Percentiles rank a stretch among this genome's conserved stretches.
These are phyloP conservation scores for Gisinianus flammeolus DNA, from an alignment of 2,888 invertebrate species.

Conservation along the genomic window DNA sequence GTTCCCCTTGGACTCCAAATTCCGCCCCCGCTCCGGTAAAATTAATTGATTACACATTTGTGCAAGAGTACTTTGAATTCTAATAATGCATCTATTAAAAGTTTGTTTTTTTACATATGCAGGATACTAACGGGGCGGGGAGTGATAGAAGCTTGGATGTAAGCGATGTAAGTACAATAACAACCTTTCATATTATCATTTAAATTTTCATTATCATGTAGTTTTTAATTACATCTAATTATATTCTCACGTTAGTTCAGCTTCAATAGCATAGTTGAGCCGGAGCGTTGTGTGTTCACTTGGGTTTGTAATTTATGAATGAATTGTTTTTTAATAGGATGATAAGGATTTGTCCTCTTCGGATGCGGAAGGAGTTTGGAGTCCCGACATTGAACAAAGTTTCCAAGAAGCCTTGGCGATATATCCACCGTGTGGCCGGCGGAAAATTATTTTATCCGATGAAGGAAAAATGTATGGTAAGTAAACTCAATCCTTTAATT, in stretches of 20 bases:
- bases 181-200: background rate
- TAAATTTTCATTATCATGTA: background rate
- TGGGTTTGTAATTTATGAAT: background rate
- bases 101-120: background rate
- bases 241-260: background rate
- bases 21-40: slow-evolving; percentile 76
- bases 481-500: slow-evolving; percentile 63
- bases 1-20: slow-evolving; percentile 94
- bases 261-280: background rate
- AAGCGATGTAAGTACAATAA: slow-evolving; percentile 68
- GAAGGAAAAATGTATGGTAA: slow-evolving; percentile 99
- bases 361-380: slow-evolving; percentile 99
- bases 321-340: slow-evolving; percentile 66
- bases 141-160: slow-evolving; percentile 85
- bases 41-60: background rate
- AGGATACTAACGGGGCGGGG: slow-evolving; percentile 81
- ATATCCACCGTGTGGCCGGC: slow-evolving; percentile 98
- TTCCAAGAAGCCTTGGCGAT: slow-evolving; percentile 99
- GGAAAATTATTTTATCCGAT: slow-evolving; percentile 99
- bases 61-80: background rate
- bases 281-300: background rate
- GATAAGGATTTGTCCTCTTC: slow-evolving; percentile 91
- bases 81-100: background rate
- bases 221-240: background rate
- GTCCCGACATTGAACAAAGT: slow-evolving; percentile 99